Conservation (phyloP, 2,888 invertebrate species). For the Torymus aiolomorphi region DNA sequence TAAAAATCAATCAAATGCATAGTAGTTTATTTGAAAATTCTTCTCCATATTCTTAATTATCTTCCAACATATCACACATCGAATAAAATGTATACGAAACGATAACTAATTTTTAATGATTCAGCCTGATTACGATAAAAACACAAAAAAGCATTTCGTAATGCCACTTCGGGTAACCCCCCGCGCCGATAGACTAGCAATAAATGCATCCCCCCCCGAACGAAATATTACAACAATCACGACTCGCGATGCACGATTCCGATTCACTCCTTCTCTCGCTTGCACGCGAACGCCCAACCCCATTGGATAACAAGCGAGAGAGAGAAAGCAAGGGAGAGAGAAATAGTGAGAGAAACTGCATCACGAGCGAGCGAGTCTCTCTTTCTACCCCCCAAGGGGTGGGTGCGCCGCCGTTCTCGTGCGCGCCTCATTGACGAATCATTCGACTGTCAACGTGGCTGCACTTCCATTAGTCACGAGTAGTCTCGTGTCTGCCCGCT, state of each 20-base stretch:
- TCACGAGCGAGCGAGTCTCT: no score
- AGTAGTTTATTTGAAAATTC: no score
- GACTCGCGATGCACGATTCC: constrained; percentile 6
- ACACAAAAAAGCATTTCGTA: no score
- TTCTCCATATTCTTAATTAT: no score
- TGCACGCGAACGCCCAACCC: constrained; percentile 14
- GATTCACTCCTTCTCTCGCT: background rate
- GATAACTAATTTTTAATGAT: no score
- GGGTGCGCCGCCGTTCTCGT: background rate
- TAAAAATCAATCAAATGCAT: no score
- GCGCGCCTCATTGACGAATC: constrained; percentile 36
- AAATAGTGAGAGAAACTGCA: no score
- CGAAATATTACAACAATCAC: background rate
- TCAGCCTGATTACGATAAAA: no score
- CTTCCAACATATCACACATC: no score
- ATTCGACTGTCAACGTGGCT: constrained; percentile 43
- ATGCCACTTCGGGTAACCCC: no score
- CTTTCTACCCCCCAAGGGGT: constrained; percentile 17
- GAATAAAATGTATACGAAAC: no score
- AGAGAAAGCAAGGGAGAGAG: constrained; percentile 40
- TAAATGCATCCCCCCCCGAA: background rate
- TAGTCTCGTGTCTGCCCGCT: constrained; percentile 33
- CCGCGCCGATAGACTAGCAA: no score
- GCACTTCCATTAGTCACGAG: constrained; percentile 47
- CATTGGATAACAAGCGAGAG: background rate